These are phyloP conservation scores for Neodiprion pinetum DNA, from an alignment of 1,140 invertebrate genomes.

Conservation along the genomic window DNA sequence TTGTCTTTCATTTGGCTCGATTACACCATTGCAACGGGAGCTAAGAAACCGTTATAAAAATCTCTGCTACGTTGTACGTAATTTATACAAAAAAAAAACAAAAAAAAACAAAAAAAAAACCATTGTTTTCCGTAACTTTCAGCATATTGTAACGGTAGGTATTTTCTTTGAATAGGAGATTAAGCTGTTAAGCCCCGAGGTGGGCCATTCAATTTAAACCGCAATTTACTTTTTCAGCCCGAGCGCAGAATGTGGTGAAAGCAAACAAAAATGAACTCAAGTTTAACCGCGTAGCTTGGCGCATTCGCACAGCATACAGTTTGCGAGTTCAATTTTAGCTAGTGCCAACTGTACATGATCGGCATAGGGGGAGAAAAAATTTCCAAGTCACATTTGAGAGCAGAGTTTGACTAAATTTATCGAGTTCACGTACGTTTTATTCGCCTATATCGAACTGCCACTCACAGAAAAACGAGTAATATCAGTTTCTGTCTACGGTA, in stretches of 20 bases:
- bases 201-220: conserved; percentile 9
- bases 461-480: too few species aligned
- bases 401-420: too few species aligned
- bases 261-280: not conserved
- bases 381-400: too few species aligned
- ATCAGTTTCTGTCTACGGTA: too few species aligned
- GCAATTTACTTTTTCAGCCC: conserved; percentile 12
- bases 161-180: conserved; percentile 5
- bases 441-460: too few species aligned
- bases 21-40: too few species aligned
- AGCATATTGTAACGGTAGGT: not conserved
- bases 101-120: not conserved
- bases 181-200: not conserved
- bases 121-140: conserved; percentile 1
- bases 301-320: not conserved
- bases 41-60: too few species aligned
- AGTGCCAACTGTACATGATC: too few species aligned
- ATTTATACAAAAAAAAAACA: not conserved
- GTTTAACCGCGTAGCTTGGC: not conserved
- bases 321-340: not conserved
- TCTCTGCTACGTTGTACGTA: too few species aligned
- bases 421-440: too few species aligned
- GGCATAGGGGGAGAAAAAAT: too few species aligned
- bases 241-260: conserved; percentile 9
- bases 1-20: too few species aligned